Conservation (phyloP, 2,797 vertebrate species). For the Thaleichthys pacificus region DNA sequence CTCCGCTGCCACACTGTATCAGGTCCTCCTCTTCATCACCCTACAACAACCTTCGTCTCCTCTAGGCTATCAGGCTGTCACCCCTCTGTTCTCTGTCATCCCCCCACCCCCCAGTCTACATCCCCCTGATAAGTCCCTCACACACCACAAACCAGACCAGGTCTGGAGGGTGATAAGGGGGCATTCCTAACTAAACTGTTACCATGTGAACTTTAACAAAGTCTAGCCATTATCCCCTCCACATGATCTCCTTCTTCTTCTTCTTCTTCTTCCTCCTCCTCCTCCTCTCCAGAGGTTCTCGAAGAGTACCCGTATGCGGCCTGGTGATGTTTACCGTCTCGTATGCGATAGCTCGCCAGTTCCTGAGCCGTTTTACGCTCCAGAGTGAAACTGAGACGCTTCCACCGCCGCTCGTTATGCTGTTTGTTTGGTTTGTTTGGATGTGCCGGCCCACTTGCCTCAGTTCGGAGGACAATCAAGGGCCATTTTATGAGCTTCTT, state of each 20-base stretch:
- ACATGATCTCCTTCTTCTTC: neutral
- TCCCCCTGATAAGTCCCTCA: conserved; percentile 58
- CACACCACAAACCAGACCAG: conserved; percentile 53
- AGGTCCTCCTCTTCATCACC: conserved; percentile 30
- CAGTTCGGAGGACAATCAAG: conserved; percentile 28
- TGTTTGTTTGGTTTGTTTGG: conserved; percentile 58
- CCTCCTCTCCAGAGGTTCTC: conserved; percentile 10
- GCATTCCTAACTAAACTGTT: conserved; percentile 55
- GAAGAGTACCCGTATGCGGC: neutral
- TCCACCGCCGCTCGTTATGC: conserved; percentile 37
- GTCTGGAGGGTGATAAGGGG: conserved; percentile 58
- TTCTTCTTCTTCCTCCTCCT: neutral
- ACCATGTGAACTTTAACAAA: conserved; percentile 12
- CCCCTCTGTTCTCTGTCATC: conserved; percentile 48
- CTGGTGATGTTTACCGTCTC: conserved; percentile 49
- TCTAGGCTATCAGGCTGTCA: conserved; percentile 37
- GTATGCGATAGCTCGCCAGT: conserved; percentile 41
- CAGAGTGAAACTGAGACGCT: conserved; percentile 51
- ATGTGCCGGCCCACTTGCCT: conserved; percentile 52
- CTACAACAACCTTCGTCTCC: conserved; percentile 32
- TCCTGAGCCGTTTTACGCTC: conserved; percentile 8
- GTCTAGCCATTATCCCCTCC: neutral
- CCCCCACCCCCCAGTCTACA: neutral
- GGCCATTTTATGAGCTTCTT: conserved; percentile 48
- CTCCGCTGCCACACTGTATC: conserved; percentile 37